Conservation (phyloP, 2,888 invertebrate species). For the Cloeon dipterum region DNA sequence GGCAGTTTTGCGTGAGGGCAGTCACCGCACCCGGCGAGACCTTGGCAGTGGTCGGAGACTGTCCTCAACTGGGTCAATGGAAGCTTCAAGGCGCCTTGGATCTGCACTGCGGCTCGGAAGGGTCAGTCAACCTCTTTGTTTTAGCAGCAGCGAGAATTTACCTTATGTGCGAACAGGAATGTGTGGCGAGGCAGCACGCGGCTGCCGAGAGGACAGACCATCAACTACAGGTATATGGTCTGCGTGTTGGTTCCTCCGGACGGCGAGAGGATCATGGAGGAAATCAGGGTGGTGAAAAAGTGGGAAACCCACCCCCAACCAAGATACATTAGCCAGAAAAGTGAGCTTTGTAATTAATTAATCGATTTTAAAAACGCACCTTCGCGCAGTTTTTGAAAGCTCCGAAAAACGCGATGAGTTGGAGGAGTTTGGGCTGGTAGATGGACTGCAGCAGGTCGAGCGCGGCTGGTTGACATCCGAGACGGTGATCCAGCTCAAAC, state of each 20-base stretch:
- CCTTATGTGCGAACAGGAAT: too few relatives aligned
- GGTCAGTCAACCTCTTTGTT: too few relatives aligned
- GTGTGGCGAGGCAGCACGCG: neutral
- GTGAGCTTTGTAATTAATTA: too few relatives aligned
- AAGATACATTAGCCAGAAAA: conserved; percentile 33
- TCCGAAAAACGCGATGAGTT: too few relatives aligned
- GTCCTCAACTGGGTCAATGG: conserved; percentile 47
- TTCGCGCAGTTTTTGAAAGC: too few relatives aligned
- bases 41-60: conserved; percentile 46
- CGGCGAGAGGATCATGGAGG: conserved; percentile 17
- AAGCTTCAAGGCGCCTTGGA: conserved; percentile 30
- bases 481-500: conserved; percentile 62
- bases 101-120: conserved; percentile 16
- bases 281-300: conserved; percentile 34
- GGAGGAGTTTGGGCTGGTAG: conserved; percentile 40
- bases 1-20: conserved; percentile 29
- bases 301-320: conserved; percentile 65
- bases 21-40: conserved; percentile 32
- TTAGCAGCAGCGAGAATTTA: too few relatives aligned
- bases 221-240: conserved; percentile 54
- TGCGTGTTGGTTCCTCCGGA: conserved; percentile 35
- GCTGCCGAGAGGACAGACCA: neutral
- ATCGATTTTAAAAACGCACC: too few relatives aligned
- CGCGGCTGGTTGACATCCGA: conserved; percentile 70
- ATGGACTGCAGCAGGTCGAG: conserved; percentile 28